Conservation (phyloP, 2,888 invertebrate genomes). For the Zeuzera pyrina region DNA sequence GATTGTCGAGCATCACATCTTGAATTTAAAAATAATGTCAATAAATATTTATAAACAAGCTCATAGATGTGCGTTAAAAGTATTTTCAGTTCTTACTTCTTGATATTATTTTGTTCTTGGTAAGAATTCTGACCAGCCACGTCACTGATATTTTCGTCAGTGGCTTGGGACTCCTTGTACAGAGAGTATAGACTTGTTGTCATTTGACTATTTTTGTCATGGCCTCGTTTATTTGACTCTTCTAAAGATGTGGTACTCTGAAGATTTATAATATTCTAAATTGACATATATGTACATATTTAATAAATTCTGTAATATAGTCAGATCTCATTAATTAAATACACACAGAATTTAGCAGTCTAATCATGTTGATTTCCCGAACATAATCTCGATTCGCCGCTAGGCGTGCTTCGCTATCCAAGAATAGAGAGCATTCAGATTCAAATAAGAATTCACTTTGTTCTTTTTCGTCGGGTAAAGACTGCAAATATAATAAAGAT, state of each 20-base stretch:
- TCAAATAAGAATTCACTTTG: conserved; percentile 41
- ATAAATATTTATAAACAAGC: background rate
- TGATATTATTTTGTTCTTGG: conserved; percentile 21
- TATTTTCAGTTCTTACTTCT: too few species aligned
- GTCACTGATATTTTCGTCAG: conserved; percentile 31
- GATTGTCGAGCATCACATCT: too few species aligned
- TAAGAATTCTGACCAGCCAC: conserved; percentile 26
- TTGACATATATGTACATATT: too few species aligned
- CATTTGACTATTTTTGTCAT: conserved; percentile 24
- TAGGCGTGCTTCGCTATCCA: conserved; percentile 40
- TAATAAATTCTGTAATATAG: background rate
- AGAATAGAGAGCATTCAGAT: conserved; percentile 52
- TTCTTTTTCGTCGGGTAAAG: conserved; percentile 27
- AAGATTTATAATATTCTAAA: background rate
- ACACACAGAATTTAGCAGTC: background rate
- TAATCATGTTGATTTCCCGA: conserved; percentile 4
- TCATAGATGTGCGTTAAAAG: too few species aligned
- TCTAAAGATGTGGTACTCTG: conserved; percentile 36
- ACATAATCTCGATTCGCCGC: conserved; percentile 22
- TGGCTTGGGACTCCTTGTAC: conserved; percentile 42
- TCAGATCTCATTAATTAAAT: background rate
- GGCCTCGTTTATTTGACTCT: conserved; percentile 21
- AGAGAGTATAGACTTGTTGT: conserved; percentile 45
- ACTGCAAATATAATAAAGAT: background rate
- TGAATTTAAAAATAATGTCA: background rate